Base-by-base conservation (phyloP, 2,888 invertebrate genomes). In the Chaitophorus viminalis region DNA sequence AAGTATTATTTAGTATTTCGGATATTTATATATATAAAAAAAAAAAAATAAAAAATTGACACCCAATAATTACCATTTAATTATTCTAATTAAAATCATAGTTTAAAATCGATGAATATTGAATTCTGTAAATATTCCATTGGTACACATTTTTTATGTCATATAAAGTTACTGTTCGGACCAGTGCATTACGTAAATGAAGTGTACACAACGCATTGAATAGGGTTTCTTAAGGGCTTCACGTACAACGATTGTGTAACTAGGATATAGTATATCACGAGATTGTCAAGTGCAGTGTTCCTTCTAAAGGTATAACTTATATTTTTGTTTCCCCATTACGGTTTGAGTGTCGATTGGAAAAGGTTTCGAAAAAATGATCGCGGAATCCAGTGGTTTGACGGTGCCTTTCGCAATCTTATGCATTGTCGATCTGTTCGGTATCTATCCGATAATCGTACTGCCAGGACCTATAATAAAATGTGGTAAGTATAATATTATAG, bases 351-450 rank as follows among this genome's bases (percentile, higher is more conserved):
- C 3, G 17, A 31, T 14, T 29, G 14, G 29, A 11, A 68, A n/a
- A 68, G 29, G 11, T 29, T 17, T 29, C 17, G n/a, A 65, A 77
- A 29, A 29, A 78, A 88, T 79, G 84, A 54, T 54, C 8, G 60
- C n/a, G 54, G 70, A 81, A n/a, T 18, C 79, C 25, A 9, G 18
- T 25, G 89, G 90, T 25, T 92, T 96, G 9, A 94, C 95, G 60
- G 92, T 95, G 5, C 91, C 95, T 78, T 95, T 95, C 91, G 94
- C 96, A 0, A 92, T 94, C 25, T 92, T 96, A 72, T 96, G 96
- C 91, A 94, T 96, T 46, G 93, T 96, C 31, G 96, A 96, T 91
- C 93, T 96, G 77, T 96, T 96, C 90, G 96, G 96, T 74, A 96
- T 96, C 0, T 96, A 96, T 91, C 96, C 96, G 0, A 94, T 96